These are phyloP conservation scores for Suncus etruscus DNA, from an alignment of 2,113 vertebrate genomes.

Conservation along the genomic window DNA sequence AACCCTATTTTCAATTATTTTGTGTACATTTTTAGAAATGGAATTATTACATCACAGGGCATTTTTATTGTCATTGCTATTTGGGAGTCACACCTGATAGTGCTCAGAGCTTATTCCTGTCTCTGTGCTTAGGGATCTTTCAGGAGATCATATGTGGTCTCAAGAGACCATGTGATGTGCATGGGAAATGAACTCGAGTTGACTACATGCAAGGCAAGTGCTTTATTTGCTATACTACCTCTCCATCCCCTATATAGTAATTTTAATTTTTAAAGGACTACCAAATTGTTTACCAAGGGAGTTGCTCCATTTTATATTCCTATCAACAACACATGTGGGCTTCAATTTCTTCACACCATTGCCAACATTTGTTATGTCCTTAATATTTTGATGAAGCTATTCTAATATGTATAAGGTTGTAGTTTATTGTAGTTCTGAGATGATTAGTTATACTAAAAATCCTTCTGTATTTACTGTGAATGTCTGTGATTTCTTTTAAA, in stretches of 20 bases:
- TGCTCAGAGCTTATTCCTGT: too few relatives aligned
- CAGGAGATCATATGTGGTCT: too few relatives aligned
- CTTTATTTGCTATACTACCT: too few relatives aligned
- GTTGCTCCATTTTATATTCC: neutral
- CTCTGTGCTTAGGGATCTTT: too few relatives aligned
- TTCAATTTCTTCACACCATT: conserved; percentile 20
- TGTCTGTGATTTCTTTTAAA: neutral
- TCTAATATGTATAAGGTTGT: neutral
- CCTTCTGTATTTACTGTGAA: neutral
- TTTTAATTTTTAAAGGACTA: conserved; percentile 23
- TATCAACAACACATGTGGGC: too few relatives aligned
- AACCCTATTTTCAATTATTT: neutral
- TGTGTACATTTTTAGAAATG: too few relatives aligned
- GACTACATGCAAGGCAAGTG: too few relatives aligned
- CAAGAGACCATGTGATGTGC: too few relatives aligned
- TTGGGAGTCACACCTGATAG: too few relatives aligned
- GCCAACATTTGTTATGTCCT: neutral
- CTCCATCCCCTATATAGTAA: neutral
- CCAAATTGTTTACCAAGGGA: conserved; percentile 8
- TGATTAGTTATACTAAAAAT: neutral
- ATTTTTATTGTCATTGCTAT: too few relatives aligned
- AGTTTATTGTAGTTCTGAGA: neutral
- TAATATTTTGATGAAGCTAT: neutral
- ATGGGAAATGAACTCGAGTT: too few relatives aligned
- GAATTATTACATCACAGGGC: too few relatives aligned